Conservation (phyloP, 2,888 invertebrate species). For the Brachylomia viminalis region DNA sequence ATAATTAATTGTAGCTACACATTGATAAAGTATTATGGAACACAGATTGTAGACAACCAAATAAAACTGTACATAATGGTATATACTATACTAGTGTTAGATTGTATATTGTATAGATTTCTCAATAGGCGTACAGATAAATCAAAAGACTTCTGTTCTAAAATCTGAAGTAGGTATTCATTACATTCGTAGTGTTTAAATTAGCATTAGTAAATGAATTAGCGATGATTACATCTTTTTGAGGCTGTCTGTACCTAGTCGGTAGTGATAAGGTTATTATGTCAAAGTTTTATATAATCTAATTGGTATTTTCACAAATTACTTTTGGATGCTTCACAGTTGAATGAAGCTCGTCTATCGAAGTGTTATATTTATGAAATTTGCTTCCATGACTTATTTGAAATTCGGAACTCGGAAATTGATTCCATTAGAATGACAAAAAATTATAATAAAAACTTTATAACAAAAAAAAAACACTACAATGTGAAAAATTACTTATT, state of each 20-base stretch:
- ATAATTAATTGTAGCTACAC: not conserved
- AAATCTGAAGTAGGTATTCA: no score
- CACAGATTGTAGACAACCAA: not conserved
- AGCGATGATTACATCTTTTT: not conserved
- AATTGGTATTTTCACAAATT: conserved; percentile 58
- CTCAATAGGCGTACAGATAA: no score
- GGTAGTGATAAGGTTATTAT: conserved; percentile 35
- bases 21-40: not conserved
- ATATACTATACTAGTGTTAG: no score
- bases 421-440: not conserved
- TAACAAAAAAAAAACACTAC: no score
- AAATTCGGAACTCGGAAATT: conserved; percentile 4
- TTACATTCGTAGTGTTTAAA: no score
- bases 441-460: not conserved
- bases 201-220: no score
- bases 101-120: no score
- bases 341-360: conserved; percentile 22
- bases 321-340: conserved; percentile 49
- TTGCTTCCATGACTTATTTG: conserved; percentile 7
- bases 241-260: not conserved
- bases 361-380: conserved; percentile 25
- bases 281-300: conserved; percentile 60
- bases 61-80: no score
- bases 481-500: no score
- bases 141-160: no score